phyloP scores from a whole-genome alignment of 2,113 vertebrate genomes.

The Falcunculus frontatus region DNA sequence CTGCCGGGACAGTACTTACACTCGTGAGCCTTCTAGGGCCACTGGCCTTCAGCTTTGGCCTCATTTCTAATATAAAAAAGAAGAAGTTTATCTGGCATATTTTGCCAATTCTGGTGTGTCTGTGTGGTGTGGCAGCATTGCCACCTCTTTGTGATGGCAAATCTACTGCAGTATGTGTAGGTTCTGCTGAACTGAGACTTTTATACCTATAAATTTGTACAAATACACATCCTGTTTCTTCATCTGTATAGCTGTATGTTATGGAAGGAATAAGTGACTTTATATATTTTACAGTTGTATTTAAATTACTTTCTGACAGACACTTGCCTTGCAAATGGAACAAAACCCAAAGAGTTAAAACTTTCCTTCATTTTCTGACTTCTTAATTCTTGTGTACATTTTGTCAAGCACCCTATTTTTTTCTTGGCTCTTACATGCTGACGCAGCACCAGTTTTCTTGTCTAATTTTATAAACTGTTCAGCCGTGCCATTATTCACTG shows the following conservation, averaged over 20 bases:
- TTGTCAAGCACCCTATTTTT: not conserved
- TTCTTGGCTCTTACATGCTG: conserved; percentile 29
- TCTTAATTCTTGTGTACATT: not conserved
- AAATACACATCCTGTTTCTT: not conserved
- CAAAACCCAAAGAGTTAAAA: not conserved
- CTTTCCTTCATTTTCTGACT: not conserved
- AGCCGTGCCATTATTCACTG: conserved; percentile 59
- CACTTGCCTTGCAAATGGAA: not conserved
- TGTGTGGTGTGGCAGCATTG: not conserved
- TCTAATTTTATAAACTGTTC: conserved; percentile 72
- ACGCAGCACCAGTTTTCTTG: conserved; percentile 58
- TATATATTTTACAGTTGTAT: not conserved
- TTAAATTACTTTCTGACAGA: not conserved
- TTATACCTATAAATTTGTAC: not conserved
- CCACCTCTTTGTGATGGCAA: not conserved
- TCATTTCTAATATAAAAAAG: not conserved
- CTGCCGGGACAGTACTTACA: not conserved
- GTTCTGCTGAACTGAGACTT: not conserved
- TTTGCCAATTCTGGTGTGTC: not conserved
- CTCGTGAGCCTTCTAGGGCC: not conserved
- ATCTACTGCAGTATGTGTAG: not conserved
- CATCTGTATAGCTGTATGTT: no score
- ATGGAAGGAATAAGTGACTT: not conserved
- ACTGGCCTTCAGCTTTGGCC: not conserved
- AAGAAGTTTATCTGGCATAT: not conserved